phyloP scores from a whole-genome alignment of 1,140 invertebrate species.

The honey bee (Apis mellifera) region DNA sequence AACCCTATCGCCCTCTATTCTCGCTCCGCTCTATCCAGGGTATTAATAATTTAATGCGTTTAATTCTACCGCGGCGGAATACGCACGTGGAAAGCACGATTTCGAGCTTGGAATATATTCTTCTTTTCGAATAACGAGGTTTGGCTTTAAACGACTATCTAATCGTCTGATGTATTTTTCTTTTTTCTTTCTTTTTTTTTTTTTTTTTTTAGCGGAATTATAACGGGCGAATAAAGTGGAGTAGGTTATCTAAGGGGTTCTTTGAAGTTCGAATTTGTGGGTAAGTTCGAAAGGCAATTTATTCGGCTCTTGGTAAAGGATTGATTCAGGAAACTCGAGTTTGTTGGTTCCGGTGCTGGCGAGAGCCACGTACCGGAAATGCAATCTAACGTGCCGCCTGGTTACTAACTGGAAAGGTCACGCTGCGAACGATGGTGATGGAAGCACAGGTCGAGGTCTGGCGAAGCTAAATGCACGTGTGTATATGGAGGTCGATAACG shows the following conservation, averaged over 20 bases:
- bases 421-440: not conserved
- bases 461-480: conserved; percentile 31
- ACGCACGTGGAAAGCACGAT: not conserved
- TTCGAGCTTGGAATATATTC: conserved; percentile 2
- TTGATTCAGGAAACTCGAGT: conserved; percentile 32
- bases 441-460: not conserved
- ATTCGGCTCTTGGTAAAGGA: not conserved
- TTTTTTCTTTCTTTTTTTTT: too few relatives aligned
- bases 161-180: not conserved
- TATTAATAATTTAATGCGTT: conserved; percentile 77
- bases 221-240: too few relatives aligned
- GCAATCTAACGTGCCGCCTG: conserved; percentile 8
- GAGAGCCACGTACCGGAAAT: conserved; percentile 31
- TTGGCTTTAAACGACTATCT: too few relatives aligned
- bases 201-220: too few relatives aligned
- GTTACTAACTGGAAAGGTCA: not conserved
- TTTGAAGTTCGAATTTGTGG: too few relatives aligned
- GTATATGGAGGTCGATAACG: conserved; percentile 51
- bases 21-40: conserved; percentile 26
- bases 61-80: conserved; percentile 59
- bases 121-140: not conserved
- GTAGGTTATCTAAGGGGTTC: too few relatives aligned
- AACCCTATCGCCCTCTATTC: conserved; percentile 57
- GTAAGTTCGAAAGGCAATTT: not conserved
- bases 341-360: conserved; percentile 4